These are phyloP conservation scores for Dynastes hyllus DNA, from an alignment of 2,888 invertebrate species.

Conservation along the genomic window DNA sequence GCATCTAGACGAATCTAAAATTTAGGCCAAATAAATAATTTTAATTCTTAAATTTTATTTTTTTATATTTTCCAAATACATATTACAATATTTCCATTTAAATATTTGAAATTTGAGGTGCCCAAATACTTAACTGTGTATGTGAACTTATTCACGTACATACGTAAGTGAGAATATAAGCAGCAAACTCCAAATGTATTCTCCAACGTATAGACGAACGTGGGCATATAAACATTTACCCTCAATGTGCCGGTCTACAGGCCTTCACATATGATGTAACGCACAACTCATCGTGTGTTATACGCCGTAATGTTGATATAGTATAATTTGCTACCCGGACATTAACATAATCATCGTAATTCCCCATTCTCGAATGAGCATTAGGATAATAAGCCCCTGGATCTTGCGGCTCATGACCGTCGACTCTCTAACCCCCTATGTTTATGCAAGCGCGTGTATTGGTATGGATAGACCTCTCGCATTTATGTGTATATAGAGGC, in stretches of 20 bases:
- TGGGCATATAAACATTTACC: neutral
- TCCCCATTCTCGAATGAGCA: constrained; percentile 62
- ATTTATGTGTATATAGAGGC: too few species aligned
- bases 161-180: neutral
- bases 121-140: too few species aligned
- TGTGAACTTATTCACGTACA: neutral
- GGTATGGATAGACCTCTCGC: too few species aligned
- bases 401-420: constrained; percentile 41
- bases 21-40: too few species aligned
- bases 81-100: too few species aligned
- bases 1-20: too few species aligned
- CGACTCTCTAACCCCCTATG: constrained; percentile 6
- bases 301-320: constrained; percentile 52
- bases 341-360: constrained; percentile 67
- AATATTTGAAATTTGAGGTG: too few species aligned
- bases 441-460: neutral
- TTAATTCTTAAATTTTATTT: too few species aligned
- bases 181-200: neutral
- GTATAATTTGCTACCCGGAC: constrained; percentile 57
- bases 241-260: neutral
- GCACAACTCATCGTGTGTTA: constrained; percentile 15
- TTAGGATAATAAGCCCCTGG: constrained; percentile 60
- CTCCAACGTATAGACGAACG: neutral
- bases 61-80: too few species aligned
- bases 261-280: constrained; percentile 3